Conservation (phyloP, 1,140 invertebrate species). For the Eufriesea mexicana region DNA sequence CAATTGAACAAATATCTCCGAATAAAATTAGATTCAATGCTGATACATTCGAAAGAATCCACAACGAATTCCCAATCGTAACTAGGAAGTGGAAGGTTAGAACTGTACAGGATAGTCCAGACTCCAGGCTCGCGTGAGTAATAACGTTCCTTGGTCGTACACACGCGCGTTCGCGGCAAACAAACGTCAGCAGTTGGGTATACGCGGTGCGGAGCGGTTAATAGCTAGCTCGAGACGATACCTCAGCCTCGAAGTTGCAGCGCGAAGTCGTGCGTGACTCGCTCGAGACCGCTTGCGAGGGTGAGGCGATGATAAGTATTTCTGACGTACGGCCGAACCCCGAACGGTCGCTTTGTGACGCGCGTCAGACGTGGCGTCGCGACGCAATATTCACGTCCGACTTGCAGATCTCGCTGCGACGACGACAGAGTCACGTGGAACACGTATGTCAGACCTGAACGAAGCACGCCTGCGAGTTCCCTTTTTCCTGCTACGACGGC, state of each 20-base stretch:
- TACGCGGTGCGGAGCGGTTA: not conserved
- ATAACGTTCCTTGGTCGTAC: not conserved
- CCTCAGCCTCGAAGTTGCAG: not conserved
- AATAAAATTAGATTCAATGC: not conserved
- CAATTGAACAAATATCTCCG: no score
- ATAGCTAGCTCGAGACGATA: constrained; percentile 21
- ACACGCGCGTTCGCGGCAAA: not conserved
- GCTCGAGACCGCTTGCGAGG: not conserved
- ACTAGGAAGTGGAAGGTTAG: not conserved
- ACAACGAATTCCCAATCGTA: not conserved
- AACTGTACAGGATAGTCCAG: not conserved
- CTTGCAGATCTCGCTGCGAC: not conserved
- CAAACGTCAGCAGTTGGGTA: constrained; percentile 2
- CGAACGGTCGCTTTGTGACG: constrained; percentile 26
- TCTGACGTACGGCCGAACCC: constrained; percentile 7
- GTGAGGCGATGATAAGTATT: constrained; percentile 40
- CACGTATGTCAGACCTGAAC: not conserved
- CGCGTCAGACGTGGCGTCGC: not conserved
- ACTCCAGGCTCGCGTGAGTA: not conserved
- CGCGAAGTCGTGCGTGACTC: constrained; percentile 30
- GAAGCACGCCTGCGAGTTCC: not conserved
- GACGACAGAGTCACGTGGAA: not conserved
- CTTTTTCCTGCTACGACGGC: not conserved
- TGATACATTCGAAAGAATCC: no score
- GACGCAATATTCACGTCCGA: not conserved